A percentile compares a stretch with the other conserved stretches of the same genome.
Conservation (phyloP, 1,140 invertebrate species). For the Drusus annulatus region DNA sequence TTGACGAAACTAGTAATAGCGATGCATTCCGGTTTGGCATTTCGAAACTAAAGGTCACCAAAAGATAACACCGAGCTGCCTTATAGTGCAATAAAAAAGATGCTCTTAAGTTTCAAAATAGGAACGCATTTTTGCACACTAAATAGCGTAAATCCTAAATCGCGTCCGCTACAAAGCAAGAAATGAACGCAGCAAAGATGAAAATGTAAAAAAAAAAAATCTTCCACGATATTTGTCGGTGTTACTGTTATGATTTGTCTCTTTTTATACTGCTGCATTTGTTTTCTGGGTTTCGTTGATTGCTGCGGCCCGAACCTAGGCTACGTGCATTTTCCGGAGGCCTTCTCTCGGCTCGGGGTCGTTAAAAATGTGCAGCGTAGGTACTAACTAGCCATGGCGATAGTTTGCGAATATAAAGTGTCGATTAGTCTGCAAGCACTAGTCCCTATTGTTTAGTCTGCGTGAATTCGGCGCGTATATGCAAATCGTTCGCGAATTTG, state of each 20-base stretch:
- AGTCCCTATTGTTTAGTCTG: constrained; percentile 45
- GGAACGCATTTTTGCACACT: constrained; percentile 23
- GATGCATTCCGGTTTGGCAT: constrained; percentile 25
- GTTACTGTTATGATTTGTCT: not conserved
- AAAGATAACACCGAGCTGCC: constrained; percentile 2
- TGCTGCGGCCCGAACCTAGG: not conserved
- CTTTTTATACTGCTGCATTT: not conserved
- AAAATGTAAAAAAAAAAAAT: too few species aligned
- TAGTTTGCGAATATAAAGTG: constrained; percentile 39
- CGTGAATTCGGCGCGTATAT: constrained; percentile 44
- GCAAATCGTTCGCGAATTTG: constrained; percentile 42
- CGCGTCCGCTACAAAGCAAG: not conserved
- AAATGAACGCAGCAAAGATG: too few species aligned
- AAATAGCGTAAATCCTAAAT: not conserved
- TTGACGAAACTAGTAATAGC: constrained; percentile 16
- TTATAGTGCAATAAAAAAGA: constrained; percentile 17
- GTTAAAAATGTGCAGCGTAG: constrained; percentile 27
- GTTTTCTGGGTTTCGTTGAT: not conserved
- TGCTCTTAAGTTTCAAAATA: not conserved
- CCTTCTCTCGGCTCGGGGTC: not conserved
- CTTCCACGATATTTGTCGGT: not conserved
- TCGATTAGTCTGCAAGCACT: constrained; percentile 32
- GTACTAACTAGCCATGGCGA: constrained; percentile 2
- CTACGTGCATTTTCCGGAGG: constrained; percentile 34
- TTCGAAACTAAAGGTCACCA: constrained; percentile 32